Conservation (phyloP, 2,888 invertebrate genomes). For the Ophion ventricosus region DNA sequence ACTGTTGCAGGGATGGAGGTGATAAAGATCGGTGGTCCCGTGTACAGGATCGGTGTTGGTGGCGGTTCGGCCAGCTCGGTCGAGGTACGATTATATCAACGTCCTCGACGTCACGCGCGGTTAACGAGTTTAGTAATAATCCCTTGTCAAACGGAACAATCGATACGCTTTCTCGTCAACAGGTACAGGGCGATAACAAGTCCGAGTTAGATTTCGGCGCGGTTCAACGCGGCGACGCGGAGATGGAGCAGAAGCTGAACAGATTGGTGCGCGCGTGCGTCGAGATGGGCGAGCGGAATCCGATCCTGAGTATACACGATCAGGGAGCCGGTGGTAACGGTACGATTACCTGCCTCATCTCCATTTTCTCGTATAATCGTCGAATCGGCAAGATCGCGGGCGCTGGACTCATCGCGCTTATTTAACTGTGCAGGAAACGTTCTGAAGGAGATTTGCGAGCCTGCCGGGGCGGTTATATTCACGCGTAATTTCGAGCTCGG, state of each 20-base stretch:
- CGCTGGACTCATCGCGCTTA: neutral
- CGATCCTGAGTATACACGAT: constrained; percentile 98
- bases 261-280: constrained; percentile 96
- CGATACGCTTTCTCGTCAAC: constrained; percentile 16
- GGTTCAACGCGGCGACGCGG: constrained; percentile 98
- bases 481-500: constrained; percentile 94
- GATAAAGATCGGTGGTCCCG: constrained; percentile 98
- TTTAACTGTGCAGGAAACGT: constrained; percentile 90
- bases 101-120: neutral
- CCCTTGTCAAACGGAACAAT: neutral
- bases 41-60: constrained; percentile 98
- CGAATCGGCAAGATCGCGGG: neutral
- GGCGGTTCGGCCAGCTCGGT: constrained; percentile 99
- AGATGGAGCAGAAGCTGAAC: constrained; percentile 99
- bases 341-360: constrained; percentile 66
- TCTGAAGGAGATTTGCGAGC: constrained; percentile 97
- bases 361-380: neutral
- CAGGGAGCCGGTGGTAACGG: constrained; percentile 99
- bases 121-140: neutral
- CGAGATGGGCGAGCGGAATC: constrained; percentile 92
- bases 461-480: constrained; percentile 95
- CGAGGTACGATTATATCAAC: constrained; percentile 84
- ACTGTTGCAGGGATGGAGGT: constrained; percentile 90
- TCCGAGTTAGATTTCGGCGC: constrained; percentile 97
- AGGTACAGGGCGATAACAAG: constrained; percentile 94